Conservation (phyloP, 2,888 invertebrate species). For the Labia minor region DNA sequence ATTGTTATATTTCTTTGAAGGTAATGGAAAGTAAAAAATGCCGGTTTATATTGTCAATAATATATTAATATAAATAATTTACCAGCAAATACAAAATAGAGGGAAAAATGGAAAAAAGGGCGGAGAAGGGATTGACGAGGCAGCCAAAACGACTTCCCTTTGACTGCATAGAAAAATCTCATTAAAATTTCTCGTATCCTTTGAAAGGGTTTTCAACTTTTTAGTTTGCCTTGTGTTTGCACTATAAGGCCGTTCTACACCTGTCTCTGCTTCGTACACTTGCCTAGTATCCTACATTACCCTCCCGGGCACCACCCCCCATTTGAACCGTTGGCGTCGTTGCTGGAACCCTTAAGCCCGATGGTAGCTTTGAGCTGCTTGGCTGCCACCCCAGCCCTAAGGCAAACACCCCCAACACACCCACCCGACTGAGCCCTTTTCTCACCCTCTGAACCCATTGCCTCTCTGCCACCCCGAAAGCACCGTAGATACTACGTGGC, state of each 20-base stretch:
- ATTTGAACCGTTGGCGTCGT: neutral
- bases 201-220: conserved; percentile 13
- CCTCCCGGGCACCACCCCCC: neutral
- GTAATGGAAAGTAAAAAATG: too few species aligned
- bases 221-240: conserved; percentile 1
- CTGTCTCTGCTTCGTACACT: neutral
- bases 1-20: too few species aligned
- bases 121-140: too few species aligned
- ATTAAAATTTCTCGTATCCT: neutral
- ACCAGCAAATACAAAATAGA: too few species aligned
- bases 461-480: neutral
- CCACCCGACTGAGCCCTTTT: too few species aligned
- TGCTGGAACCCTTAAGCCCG: neutral
- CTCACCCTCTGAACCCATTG: neutral
- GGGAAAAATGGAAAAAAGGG: too few species aligned
- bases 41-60: too few species aligned
- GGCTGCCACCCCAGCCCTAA: conserved; percentile 2
- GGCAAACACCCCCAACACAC: neutral
- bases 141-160: too few species aligned
- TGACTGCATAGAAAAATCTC: neutral
- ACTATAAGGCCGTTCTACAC: neutral
- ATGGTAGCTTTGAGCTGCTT: conserved; percentile 8
- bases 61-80: too few species aligned
- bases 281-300: neutral
- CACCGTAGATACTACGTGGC: conserved; percentile 5